Evolutionary conservation across 64 coral and sea anemone genomes (phyloP).

Genomic region (Montipora cactus): DNA sequence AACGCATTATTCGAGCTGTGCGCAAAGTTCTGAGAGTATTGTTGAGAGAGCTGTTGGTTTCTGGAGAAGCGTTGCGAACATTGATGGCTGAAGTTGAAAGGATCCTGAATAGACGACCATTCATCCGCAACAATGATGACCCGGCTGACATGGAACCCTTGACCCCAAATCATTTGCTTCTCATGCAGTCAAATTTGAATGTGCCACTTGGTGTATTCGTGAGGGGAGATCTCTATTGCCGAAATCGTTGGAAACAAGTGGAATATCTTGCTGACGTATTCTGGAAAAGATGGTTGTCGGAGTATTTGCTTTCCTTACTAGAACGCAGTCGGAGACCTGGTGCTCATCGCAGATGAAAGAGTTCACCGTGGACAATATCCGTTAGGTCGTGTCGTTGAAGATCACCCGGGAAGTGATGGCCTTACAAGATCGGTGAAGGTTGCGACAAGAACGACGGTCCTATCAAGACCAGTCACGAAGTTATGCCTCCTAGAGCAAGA

Average conservation of each 20-base stretch:
- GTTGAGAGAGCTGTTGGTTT: constrained; percentile 4
- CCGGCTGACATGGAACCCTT: background rate
- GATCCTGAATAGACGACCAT: constrained; percentile 22
- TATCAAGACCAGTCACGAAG: background rate
- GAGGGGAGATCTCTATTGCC: background rate
- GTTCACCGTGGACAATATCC: constrained; percentile 52
- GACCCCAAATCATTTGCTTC: constrained; percentile 23
- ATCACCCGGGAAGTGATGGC: background rate
- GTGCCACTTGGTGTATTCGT: background rate
- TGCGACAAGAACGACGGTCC: background rate
- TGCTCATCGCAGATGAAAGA: constrained; percentile 31
- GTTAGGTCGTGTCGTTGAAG: constrained; percentile 18
- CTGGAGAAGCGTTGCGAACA: background rate
- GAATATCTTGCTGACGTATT: constrained; percentile 13
- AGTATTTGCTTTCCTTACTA: constrained; percentile 53
- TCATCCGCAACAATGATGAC: background rate
- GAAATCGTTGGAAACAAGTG: constrained; percentile 24
- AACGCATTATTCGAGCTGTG: constrained; percentile 63
- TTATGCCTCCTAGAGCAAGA: background rate
- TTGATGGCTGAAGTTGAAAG: constrained; percentile 35
- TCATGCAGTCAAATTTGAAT: constrained; percentile 26
- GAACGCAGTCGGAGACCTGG: constrained; percentile 36
- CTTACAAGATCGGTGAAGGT: constrained; percentile 48
- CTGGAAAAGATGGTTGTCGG: constrained; percentile 65
- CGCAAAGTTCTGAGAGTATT: constrained; percentile 24